A percentile compares a stretch with the other conserved stretches of the same genome.
Evolutionary conservation across 2,888 invertebrate species (phyloP).

Genomic region (Aphidius colemani): DNA sequence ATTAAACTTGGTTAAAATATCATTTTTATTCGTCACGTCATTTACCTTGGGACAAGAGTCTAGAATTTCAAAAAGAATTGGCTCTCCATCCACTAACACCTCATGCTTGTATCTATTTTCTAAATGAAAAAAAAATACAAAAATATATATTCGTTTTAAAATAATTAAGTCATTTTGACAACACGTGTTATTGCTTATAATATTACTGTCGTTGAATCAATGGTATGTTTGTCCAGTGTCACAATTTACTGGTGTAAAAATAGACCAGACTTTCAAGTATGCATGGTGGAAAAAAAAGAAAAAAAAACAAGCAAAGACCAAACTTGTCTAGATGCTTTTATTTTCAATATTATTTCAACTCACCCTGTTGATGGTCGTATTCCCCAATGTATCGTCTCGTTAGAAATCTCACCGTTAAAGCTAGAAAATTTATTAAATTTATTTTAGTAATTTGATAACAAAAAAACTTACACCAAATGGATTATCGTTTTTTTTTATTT

Average conservation of each 20-base stretch:
- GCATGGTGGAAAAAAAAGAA: conserved; percentile 28
- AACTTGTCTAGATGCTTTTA: not conserved
- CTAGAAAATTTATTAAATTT: conserved; percentile 62
- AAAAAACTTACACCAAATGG: too few relatives aligned
- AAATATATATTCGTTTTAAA: conserved; percentile 10
- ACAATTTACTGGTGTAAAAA: too few relatives aligned
- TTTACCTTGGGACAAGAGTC: conserved; percentile 86
- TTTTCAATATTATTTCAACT: conserved; percentile 36
- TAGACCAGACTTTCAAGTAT: conserved; percentile 45
- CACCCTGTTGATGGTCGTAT: conserved; percentile 92
- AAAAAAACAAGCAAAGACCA: conserved; percentile 13
- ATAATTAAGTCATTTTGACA: conserved; percentile 18
- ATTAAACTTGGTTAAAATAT: not conserved
- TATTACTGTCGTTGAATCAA: conserved; percentile 46
- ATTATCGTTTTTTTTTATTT: too few relatives aligned
- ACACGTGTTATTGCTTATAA: conserved; percentile 21
- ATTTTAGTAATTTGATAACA: not conserved
- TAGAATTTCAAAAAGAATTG: conserved; percentile 86
- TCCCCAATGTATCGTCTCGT: conserved; percentile 94
- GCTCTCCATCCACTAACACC: conserved; percentile 84
- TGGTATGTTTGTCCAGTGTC: too few relatives aligned
- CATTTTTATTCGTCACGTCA: too few relatives aligned
- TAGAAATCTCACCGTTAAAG: conserved; percentile 85
- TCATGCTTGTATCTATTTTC: conserved; percentile 91
- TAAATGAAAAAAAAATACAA: conserved; percentile 59